Evolutionary conservation across 2,113 vertebrate species (phyloP).

Genomic region (Clinocottus analis): DNA sequence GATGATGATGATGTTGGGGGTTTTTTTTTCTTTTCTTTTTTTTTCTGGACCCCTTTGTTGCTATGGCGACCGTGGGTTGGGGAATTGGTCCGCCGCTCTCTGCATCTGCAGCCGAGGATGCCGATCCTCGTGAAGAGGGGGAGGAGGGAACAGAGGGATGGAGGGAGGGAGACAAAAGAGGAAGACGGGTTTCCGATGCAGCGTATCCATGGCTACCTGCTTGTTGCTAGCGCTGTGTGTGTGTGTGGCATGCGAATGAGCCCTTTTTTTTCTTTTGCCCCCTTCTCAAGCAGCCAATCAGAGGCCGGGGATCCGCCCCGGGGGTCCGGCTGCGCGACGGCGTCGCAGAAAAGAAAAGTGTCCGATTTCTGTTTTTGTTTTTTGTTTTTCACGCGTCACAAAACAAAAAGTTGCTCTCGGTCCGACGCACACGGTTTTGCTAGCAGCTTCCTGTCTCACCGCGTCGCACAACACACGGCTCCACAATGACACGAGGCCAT

Average conservation of each 20-base stretch:
- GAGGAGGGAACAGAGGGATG: background rate
- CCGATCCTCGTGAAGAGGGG: conserved; percentile 3
- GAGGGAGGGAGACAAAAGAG: background rate
- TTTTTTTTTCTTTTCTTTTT: background rate
- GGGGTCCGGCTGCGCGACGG: conserved; percentile 16
- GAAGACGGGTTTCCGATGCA: conserved; percentile 33
- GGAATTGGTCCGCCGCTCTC: conserved; percentile 25
- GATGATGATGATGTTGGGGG: no score
- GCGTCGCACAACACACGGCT: conserved; percentile 59
- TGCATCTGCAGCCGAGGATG: conserved; percentile 30
- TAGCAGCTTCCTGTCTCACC: conserved; percentile 47
- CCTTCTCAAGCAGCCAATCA: conserved; percentile 26
- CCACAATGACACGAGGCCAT: conserved; percentile 43
- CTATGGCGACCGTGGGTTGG: conserved; percentile 40
- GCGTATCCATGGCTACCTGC: conserved; percentile 65
- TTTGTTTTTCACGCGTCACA: conserved; percentile 17
- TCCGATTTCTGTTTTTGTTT: background rate
- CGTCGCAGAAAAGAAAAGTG: conserved; percentile 28
- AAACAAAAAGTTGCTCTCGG: conserved; percentile 51
- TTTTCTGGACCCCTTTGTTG: conserved; percentile 26
- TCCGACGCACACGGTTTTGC: conserved; percentile 57
- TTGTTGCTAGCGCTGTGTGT: conserved; percentile 50
- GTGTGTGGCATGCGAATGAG: conserved; percentile 56
- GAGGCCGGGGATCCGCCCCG: conserved; percentile 34
- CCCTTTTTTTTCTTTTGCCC: background rate